Evolutionary conservation across 2,113 vertebrate genomes (phyloP).

Genomic region (Meles meles): DNA sequence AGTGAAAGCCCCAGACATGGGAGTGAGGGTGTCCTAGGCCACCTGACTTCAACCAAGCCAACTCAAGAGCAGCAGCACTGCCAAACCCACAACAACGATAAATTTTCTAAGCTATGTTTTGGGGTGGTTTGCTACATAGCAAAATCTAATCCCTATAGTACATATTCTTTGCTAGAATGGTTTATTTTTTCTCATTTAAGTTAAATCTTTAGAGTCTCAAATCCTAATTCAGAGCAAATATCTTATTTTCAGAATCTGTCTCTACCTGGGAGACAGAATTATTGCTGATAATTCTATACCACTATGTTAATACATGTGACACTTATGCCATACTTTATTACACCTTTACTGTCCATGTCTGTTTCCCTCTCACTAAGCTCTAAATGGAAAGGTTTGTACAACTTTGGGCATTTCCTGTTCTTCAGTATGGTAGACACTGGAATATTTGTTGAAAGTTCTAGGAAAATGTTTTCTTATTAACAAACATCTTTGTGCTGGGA

Average conservation of each 20-base stretch:
- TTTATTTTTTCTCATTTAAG: not conserved
- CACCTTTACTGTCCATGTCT: not conserved
- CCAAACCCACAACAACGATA: not conserved
- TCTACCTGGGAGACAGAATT: not conserved
- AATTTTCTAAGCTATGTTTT: not conserved
- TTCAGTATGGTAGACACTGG: not conserved
- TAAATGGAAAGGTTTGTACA: not conserved
- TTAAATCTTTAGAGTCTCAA: not conserved
- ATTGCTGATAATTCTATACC: not conserved
- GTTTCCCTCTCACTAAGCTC: not conserved
- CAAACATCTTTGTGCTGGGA: not conserved
- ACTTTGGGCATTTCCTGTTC: not conserved
- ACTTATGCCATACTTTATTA: rapidly evolving
- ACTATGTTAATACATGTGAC: not conserved
- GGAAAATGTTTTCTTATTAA: not conserved
- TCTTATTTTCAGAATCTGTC: not conserved
- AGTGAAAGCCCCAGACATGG: not conserved
- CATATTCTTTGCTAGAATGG: not conserved
- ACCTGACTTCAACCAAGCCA: not conserved
- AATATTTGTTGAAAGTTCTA: not conserved
- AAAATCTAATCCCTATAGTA: not conserved
- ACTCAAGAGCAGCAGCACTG: not conserved
- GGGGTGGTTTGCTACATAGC: not conserved
- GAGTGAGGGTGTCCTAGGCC: not conserved
- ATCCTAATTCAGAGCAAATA: not conserved